Evolutionary conservation across 2,797 vertebrate genomes (phyloP), one percentile per base, ranked within the genome.

Genomic region (Crenuchus spilurus): DNA sequence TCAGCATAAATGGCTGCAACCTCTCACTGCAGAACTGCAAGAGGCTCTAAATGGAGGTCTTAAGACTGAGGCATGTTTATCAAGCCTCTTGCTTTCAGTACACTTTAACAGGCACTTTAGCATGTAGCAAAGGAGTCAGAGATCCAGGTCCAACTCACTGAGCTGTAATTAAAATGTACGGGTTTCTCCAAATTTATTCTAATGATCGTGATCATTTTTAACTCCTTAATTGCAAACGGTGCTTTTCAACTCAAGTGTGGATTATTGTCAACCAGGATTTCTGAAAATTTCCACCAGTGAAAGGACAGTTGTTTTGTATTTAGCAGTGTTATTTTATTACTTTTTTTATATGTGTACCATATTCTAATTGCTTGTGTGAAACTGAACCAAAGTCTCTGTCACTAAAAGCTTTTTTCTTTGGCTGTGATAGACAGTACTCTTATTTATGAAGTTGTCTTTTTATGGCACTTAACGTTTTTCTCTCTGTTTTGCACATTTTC

Each of bases 361-460:
- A 74, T 80, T 64, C 44, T 57, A 77, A 70, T 67, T 28, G 18
- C 66, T 72, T 73, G 67, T 64, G 6, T 48, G 61, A 78, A 63
- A 84, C 33, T 66, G 64, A 77, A 75, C 57, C 63, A 51, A 64
- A 74, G 76, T 76, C 79, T 73, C 62, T 79, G 65, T 69, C 37
- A 62, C 35, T 52, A 61, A 68, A 69, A 76, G 79, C 81, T 74
- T 80, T 76, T 44, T 33, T 65, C 0, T 44, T 81, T 78, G 62
- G 48, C 35, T 82, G 54, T 67, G 58, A 69, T 75, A 68, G 18
- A 46, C 49, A 75, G 20, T 69, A 64, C 9, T 72, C 44, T 75
- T 92, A 93, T 94, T 94, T 93, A 94, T 91, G 75, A 88, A 82
- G 66, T 84, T 75, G 61, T 87, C 75, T 80, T 78, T 82, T 75